phyloP scores from a whole-genome alignment of 2,888 invertebrate species.

The Drosophila rellima region DNA sequence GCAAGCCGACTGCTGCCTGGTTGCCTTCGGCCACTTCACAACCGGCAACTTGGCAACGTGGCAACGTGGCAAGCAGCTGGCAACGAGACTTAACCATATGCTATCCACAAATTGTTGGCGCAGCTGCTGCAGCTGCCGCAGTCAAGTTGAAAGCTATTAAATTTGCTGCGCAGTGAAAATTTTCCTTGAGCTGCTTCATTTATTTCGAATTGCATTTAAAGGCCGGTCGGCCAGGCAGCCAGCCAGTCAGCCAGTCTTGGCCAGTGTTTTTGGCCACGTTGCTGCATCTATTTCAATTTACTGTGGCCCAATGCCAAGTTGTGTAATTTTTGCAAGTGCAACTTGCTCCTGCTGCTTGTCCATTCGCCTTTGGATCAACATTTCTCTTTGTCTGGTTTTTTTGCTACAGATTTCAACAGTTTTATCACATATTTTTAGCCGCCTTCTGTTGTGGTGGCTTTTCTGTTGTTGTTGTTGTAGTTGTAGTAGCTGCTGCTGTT shows the following conservation, averaged over 20 bases:
- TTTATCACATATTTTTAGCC: conserved; percentile 48
- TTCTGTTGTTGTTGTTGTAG: conserved; percentile 32
- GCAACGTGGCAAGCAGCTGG: conserved; percentile 35
- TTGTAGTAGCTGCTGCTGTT: conserved; percentile 27
- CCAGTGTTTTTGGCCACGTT: conserved; percentile 44
- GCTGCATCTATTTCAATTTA: conserved; percentile 70
- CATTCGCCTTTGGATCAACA: conserved; percentile 62
- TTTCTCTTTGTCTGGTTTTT: conserved; percentile 60
- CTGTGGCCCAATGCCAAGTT: conserved; percentile 72
- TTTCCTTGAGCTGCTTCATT: conserved; percentile 64
- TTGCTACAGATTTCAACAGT: conserved; percentile 60
- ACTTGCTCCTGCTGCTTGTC: conserved; percentile 23
- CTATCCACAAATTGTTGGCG: conserved; percentile 54
- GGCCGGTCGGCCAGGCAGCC: conserved; percentile 20
- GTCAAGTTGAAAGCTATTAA: conserved; percentile 69
- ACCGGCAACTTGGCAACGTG: conserved; percentile 19
- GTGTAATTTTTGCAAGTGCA: conserved; percentile 44
- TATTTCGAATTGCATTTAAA: conserved; percentile 73
- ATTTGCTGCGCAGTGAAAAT: conserved; percentile 55
- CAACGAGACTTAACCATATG: conserved; percentile 49
- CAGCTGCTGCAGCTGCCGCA: conserved; percentile 53
- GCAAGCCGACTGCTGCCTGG: conserved; percentile 1
- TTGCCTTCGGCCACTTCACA: conserved; percentile 15
- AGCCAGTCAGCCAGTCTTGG: conserved; percentile 20
- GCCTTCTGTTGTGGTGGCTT: conserved; percentile 32